A percentile compares a stretch with the other conserved stretches of the same genome.
phyloP scores from a whole-genome alignment of 2,888 invertebrate genomes.

The Patella caerulea region DNA sequence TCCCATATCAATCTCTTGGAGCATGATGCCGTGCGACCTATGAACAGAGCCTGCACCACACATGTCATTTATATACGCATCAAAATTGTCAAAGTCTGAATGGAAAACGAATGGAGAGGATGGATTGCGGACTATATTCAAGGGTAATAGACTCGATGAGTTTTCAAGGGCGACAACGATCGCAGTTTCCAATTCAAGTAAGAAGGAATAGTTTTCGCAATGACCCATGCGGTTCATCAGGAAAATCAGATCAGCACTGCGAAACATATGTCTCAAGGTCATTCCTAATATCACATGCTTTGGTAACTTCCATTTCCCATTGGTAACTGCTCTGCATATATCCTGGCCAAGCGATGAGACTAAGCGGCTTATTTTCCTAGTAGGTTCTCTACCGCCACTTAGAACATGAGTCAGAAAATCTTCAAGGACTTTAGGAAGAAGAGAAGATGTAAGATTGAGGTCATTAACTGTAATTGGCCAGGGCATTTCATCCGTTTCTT shows the following conservation, averaged over 20 bases:
- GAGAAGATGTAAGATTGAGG: no score
- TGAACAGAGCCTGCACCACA: constrained; percentile 39
- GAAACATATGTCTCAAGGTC: constrained; percentile 33
- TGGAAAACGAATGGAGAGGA: constrained; percentile 39
- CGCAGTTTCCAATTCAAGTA: constrained; percentile 37
- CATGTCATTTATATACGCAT: constrained; percentile 41
- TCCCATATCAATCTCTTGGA: constrained; percentile 36
- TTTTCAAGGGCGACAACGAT: constrained; percentile 35
- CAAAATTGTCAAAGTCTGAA: constrained; percentile 50
- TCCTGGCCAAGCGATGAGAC: constrained; percentile 37
- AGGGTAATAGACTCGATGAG: constrained; percentile 36
- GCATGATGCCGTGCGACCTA: constrained; percentile 49
- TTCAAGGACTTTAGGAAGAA: no score
- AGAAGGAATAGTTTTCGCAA: constrained; percentile 36
- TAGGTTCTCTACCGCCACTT: no score
- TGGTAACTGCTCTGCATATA: constrained; percentile 38
- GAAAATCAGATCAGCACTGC: constrained; percentile 28
- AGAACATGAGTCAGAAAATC: no score
- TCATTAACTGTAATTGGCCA: no score
- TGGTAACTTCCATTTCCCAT: constrained; percentile 35
- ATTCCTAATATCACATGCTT: constrained; percentile 36
- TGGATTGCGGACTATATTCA: constrained; percentile 37
- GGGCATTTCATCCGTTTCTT: no score
- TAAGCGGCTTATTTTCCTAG: constrained; percentile 10
- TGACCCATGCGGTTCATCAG: constrained; percentile 39